Evolutionary conservation across 30 jellyfish, hydroid and myxozoan genomes (phyloP), one percentile per base, ranked within the genome.

Genomic region (Turritopsis rubra): DNA sequence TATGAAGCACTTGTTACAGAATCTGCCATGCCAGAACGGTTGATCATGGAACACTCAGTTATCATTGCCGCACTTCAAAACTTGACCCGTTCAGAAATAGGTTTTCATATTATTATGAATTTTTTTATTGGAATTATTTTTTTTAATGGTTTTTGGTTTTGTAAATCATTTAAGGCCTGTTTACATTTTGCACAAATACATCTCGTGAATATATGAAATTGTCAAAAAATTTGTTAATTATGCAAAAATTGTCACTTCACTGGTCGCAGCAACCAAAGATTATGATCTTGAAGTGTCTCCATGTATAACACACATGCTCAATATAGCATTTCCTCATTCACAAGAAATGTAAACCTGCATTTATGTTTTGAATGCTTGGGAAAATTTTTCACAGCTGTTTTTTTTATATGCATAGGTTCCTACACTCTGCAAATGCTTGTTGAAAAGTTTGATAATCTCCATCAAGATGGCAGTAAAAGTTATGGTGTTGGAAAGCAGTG

Each of bases 21-120:
- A 0, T 78, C 90, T 7, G 89, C 75, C 60, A 81, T 81, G 96
- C 95, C 96, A 65, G 88, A 87, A 18, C 84, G 79, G 80, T 68
- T 91, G 88, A 81, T 91, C 25, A 84, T 91, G 86, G 96, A 91
- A 53, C 96, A 87, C 76, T 77, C 85, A 86, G 80, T 84, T 89
- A 83, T 91, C 1, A 86, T 91, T 72, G 96, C 91, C 18, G 82
- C 87, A 21, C 81, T 87, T 54, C 96, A 91, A 77, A 75, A 88
- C 20, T 54, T 65, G 29, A 65, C 87, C 65, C 91, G 94, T 25
- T 77, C 79, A 70, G 96, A 91, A 87, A 85, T 91, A 27, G 95
- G 98, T 91, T 79, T 16, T 26, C 27, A 7, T 25, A 16, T 75
- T 27, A 17, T 23, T 60, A 60, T 60, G 21, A 60, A 60, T 54